Evolutionary conservation across 2,113 vertebrate genomes (phyloP).

Genomic region (Hylia prasina): DNA sequence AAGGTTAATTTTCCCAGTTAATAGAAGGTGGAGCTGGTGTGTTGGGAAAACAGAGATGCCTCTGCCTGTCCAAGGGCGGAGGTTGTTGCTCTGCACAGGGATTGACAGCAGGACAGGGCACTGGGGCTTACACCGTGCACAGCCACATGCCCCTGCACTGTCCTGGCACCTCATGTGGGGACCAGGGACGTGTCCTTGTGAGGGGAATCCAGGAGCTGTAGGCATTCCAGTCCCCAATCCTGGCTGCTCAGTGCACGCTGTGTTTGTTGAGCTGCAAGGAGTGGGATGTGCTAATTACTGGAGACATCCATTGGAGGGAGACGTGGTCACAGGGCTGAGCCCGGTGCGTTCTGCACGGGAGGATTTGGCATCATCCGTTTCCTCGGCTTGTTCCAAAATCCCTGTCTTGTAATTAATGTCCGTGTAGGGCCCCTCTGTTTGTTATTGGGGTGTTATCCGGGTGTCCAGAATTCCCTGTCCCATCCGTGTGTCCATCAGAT

Average conservation of each 20-base stretch:
- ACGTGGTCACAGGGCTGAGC: background rate
- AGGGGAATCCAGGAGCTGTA: background rate
- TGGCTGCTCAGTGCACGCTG: background rate
- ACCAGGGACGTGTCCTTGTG: fast-evolving
- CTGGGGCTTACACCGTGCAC: background rate
- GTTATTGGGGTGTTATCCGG: fast-evolving
- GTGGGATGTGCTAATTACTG: background rate
- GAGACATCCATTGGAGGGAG: slow-evolving; percentile 51
- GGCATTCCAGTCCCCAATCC: fast-evolving
- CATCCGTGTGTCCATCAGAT: fast-evolving
- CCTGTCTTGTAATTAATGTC: background rate
- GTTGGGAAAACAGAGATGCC: background rate
- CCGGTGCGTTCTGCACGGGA: background rate
- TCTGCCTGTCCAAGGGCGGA: background rate
- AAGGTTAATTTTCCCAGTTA: background rate
- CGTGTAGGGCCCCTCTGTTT: background rate
- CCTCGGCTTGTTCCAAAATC: background rate
- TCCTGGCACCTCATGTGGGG: background rate
- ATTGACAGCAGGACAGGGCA: background rate
- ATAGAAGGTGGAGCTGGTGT: background rate
- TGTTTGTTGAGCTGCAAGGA: background rate
- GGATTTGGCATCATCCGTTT: background rate
- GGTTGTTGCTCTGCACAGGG: background rate
- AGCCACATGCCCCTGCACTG: fast-evolving
- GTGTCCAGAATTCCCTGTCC: background rate